These are phyloP conservation scores for Macropus fuliginosus DNA, from an alignment of 2,797 vertebrate genomes.

Conservation along the genomic window DNA sequence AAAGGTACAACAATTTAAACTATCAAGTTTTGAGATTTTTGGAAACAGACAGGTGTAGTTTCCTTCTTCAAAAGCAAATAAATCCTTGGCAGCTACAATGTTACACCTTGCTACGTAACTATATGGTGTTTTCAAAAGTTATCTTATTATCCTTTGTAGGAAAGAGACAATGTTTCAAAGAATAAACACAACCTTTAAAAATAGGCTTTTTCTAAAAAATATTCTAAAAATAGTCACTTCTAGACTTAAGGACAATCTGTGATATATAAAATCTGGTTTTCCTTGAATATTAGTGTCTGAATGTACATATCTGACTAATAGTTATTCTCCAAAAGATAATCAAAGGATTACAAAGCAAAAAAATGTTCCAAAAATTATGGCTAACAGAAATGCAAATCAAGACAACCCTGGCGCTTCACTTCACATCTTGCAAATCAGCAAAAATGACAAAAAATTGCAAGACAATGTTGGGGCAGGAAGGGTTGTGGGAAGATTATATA, in stretches of 20 bases:
- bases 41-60: neutral
- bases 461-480: neutral
- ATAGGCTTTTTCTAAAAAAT: neutral
- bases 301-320: neutral
- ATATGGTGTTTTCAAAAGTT: neutral
- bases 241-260: neutral
- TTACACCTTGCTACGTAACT: neutral
- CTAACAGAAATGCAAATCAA: neutral
- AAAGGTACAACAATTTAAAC: neutral
- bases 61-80: neutral
- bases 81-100: neutral
- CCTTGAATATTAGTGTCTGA: conserved; percentile 21
- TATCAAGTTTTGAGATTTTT: neutral
- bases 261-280: neutral
- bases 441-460: neutral
- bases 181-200: conserved; percentile 12
- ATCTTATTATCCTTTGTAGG: neutral
- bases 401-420: neutral
- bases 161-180: neutral
- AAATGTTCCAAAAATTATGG: neutral
- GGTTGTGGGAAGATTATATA: neutral
- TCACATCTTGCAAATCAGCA: neutral
- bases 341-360: neutral
- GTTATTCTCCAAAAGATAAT: neutral
- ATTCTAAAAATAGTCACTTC: conserved; percentile 12